A percentile compares a stretch with the other conserved stretches of the same genome.
phyloP scores from a whole-genome alignment of 2,113 vertebrate species.

The Anoplopoma fimbria region DNA sequence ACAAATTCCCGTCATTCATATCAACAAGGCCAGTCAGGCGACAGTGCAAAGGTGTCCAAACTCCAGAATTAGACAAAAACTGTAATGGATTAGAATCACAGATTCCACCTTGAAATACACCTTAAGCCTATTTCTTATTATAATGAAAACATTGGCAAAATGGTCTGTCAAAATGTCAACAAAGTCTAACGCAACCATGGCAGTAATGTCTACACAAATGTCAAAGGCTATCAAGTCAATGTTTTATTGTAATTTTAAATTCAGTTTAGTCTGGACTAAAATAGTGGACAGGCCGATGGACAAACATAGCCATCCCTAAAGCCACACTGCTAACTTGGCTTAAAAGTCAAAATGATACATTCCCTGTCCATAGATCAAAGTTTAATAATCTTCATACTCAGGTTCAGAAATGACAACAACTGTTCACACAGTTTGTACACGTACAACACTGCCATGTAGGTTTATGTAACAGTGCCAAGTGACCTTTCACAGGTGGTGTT shows the following conservation, averaged over 20 bases:
- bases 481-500: conserved; percentile 36
- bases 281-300: background rate
- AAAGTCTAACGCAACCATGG: too few species aligned
- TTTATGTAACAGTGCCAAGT: conserved; percentile 1
- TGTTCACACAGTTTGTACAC: background rate
- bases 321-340: background rate
- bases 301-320: background rate
- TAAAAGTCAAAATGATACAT: background rate
- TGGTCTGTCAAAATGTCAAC: too few species aligned
- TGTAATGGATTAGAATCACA: too few species aligned
- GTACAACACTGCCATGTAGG: background rate
- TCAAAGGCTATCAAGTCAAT: background rate
- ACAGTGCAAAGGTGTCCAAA: too few species aligned
- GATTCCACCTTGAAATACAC: too few species aligned
- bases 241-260: too few species aligned
- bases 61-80: too few species aligned
- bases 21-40: too few species aligned
- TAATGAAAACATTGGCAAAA: too few species aligned
- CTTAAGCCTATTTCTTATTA: too few species aligned
- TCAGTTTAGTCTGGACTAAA: background rate
- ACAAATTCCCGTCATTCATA: too few species aligned
- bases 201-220: background rate
- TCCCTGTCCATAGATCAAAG: background rate
- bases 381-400: background rate
- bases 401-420: background rate